These are phyloP conservation scores for Cataglyphis cursor DNA, from an alignment of 2,888 invertebrate genomes.

Conservation along the genomic window DNA sequence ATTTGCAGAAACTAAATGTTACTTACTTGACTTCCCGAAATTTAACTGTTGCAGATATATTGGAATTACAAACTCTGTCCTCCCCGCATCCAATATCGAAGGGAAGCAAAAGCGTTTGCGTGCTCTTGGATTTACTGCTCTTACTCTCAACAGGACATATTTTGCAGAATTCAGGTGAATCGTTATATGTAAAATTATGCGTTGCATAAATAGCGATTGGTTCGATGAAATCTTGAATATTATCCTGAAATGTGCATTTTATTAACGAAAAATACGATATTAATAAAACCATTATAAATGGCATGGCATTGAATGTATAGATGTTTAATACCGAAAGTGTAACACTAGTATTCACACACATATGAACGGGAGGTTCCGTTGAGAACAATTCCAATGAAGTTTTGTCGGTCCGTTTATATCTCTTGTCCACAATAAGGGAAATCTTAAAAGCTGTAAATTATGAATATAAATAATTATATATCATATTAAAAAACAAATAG, in stretches of 20 bases:
- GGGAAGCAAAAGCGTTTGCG: conserved; percentile 64
- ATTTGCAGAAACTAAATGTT: neutral
- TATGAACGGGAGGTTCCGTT: neutral
- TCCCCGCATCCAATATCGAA: conserved; percentile 80
- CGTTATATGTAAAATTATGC: conserved; percentile 62
- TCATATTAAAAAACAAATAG: neutral
- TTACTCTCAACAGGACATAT: conserved; percentile 75
- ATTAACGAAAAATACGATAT: neutral
- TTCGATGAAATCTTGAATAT: conserved; percentile 74
- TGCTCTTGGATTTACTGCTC: conserved; percentile 53
- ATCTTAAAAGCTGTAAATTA: conserved; percentile 62
- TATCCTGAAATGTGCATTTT: conserved; percentile 59
- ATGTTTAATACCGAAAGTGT: conserved; percentile 62
- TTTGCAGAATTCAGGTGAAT: conserved; percentile 58
- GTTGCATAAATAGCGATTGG: conserved; percentile 72
- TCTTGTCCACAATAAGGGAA: conserved; percentile 68
- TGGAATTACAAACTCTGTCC: conserved; percentile 77
- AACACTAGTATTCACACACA: conserved; percentile 51
- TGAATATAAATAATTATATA: neutral
- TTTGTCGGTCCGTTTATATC: conserved; percentile 66
- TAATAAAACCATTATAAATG: neutral
- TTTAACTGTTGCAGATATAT: conserved; percentile 58
- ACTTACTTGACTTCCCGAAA: conserved; percentile 57
- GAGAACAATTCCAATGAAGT: conserved; percentile 42
- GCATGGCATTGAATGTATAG: neutral